Base-by-base conservation (phyloP, 2,797 vertebrate species). In the Huso huso region DNA sequence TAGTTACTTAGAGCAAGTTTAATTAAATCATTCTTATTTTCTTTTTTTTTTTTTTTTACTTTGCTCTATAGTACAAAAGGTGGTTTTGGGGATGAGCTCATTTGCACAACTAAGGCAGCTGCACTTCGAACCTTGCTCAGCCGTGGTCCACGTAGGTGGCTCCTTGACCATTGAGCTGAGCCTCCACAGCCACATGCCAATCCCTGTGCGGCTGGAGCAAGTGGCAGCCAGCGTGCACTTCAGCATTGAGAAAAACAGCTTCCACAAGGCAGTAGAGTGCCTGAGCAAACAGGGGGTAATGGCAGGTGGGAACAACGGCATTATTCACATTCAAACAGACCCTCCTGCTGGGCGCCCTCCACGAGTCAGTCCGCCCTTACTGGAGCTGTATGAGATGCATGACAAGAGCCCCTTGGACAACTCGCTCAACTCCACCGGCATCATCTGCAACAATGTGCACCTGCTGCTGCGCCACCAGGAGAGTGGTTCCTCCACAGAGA, bases 391-490 rank as follows among this genome's bases (percentile, higher is more conserved):
- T 0, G 95, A 96, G 76, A 88, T 95, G 78, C 90, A 92, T 7
- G 95, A 98, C 78, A 77, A 92, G 66, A 98, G 95, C 68, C 94
- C 95, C 1, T 90, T 95, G 0, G 97, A 97, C 71, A 91, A 89
- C 71, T 82, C 89, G 0, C 73, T 98, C 70, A 93, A 81, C 85
- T 93, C 90, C 0, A 86, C 92, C 0, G 93, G 96, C 2, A 92
- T 99, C 53, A 89, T 95, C 66, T 99, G 96, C 81, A 96, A 87
- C 74, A 98, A 99, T 1, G 88, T 91, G 1, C 97, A 99, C 81
- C 84, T 98, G 87, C 75, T 98, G 13, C 86, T 97, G 51, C 85
- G 94, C 2, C 75, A 85, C 6, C 93, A 88, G 51, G 94, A 96
- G 75, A 91, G 89, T 73, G 65, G 66, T 76, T 77, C 89, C 0